Base-by-base conservation (phyloP, 2,113 vertebrate genomes). In the Ursus arctos region DNA sequence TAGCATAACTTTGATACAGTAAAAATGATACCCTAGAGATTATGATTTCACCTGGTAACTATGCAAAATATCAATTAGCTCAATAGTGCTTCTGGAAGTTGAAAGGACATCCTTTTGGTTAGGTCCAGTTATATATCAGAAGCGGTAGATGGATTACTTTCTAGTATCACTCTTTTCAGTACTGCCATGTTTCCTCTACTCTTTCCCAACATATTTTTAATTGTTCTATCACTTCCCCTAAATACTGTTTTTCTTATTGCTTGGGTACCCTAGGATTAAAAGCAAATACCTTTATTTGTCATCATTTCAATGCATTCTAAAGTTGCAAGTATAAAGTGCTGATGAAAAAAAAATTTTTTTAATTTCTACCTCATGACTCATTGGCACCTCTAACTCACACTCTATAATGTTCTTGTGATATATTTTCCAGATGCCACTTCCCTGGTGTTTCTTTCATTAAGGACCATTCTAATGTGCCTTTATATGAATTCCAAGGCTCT, bases 161-260 rank as follows among this genome's bases (percentile, higher is more conserved):
- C 63, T 33, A 21, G 14, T 36, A 57, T 55, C 47, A 67, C 5
- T 87, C 21, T 69, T 79, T 40, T 33, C 53, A 83, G 36, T 71
- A 31, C 19, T 72, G 21, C 7, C 40, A 74, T 57, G n/a, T 22
- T 83, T 26, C n/a, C 36, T 26, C 71, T 2, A 11, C 15, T 63
- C 47, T 92, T 85, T 89, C 13, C 40, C 36, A 92, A 55, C 74
- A 67, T 63, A 18, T 43, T 94, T 77, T 92, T 83, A 85, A 94
- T 22, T 86, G 26, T 81, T 63, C 49, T 28, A 63, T 77, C n/a
- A 94, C 12, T 86, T 95, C 31, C 55, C 76, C 13, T 86, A 85
- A 94, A 85, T 33, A 76, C 6, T 57, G 63, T 33, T 61, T 91
- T 97, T 49, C 76, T 91, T 86, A 76, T 22, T 92, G 40, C 33